phyloP scores from a whole-genome alignment of 2,888 invertebrate species.

The Scaptomyza polygonia region DNA sequence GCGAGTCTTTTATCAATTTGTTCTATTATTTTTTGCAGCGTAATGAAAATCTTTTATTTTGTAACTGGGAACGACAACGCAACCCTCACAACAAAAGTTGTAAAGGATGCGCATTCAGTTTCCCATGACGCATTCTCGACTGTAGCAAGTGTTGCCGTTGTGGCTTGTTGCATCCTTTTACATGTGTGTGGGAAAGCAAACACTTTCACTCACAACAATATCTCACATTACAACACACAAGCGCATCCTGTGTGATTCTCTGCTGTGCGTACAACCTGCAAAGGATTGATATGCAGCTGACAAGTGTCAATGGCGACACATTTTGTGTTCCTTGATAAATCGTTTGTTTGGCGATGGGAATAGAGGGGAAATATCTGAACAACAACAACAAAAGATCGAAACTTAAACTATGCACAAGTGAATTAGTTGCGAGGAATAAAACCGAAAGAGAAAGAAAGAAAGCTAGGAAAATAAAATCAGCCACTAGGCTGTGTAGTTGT shows the following conservation, averaged over 20 bases:
- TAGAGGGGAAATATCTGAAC: neutral
- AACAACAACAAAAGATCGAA: neutral
- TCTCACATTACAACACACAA: conserved; percentile 67
- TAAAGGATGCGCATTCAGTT: conserved; percentile 56
- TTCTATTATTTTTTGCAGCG: conserved; percentile 53
- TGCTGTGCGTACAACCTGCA: conserved; percentile 60
- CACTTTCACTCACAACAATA: conserved; percentile 66
- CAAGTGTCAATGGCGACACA: conserved; percentile 56
- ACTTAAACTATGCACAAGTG: conserved; percentile 61
- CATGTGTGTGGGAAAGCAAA: conserved; percentile 67
- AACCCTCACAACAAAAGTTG: conserved; percentile 1
- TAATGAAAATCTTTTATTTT: conserved; percentile 43
- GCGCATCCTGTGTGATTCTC: conserved; percentile 63
- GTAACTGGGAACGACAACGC: conserved; percentile 11
- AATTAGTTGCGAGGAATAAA: conserved; percentile 51
- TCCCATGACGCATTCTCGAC: conserved; percentile 62
- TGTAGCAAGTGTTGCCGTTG: conserved; percentile 41
- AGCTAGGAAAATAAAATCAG: conserved; percentile 53
- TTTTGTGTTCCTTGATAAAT: conserved; percentile 45
- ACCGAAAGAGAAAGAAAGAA: conserved; percentile 24
- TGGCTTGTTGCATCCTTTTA: conserved; percentile 37
- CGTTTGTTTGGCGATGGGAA: neutral
- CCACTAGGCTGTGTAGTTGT: conserved; percentile 20
- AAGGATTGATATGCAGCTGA: conserved; percentile 75
- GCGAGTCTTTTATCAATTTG: conserved; percentile 1